These are phyloP conservation scores for Anoplopoma fimbria DNA, from an alignment of 2,113 vertebrate species.

Conservation along the genomic window DNA sequence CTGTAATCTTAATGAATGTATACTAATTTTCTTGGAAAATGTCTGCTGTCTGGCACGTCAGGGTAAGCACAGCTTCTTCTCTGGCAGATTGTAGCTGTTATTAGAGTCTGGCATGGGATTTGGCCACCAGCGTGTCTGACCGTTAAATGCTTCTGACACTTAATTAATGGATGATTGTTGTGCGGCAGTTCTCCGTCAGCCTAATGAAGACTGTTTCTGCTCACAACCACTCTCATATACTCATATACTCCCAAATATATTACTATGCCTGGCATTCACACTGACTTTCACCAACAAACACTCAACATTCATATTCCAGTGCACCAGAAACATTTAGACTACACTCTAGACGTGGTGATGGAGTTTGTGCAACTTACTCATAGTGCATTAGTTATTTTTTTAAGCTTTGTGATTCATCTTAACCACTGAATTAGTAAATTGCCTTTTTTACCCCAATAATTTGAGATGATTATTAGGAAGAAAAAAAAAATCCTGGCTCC, in stretches of 20 bases:
- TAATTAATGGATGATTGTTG: conserved; percentile 79
- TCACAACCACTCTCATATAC: neutral
- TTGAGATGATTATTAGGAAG: neutral
- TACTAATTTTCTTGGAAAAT: conserved; percentile 44
- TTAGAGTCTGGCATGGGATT: conserved; percentile 66
- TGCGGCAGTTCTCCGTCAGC: conserved; percentile 56
- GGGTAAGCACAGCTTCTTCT: conserved; percentile 33
- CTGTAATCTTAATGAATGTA: conserved; percentile 25
- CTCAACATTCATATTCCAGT: neutral
- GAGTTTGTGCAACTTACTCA: neutral
- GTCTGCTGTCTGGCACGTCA: conserved; percentile 36
- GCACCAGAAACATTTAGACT: neutral
- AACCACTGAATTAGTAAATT: neutral
- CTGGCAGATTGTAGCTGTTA: conserved; percentile 65
- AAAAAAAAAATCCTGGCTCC: neutral
- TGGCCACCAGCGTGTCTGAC: conserved; percentile 46
- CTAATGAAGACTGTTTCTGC: conserved; percentile 61
- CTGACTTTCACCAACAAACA: conserved; percentile 29
- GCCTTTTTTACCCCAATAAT: neutral
- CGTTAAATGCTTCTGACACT: conserved; percentile 77
- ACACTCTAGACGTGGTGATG: neutral
- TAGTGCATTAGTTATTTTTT: conserved; percentile 4
- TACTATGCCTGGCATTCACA: neutral
- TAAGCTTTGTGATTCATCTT: conserved; percentile 5
- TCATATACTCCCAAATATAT: neutral